Base-by-base conservation (phyloP, 2,888 invertebrate genomes). In the Cactoblastis cactorum region DNA sequence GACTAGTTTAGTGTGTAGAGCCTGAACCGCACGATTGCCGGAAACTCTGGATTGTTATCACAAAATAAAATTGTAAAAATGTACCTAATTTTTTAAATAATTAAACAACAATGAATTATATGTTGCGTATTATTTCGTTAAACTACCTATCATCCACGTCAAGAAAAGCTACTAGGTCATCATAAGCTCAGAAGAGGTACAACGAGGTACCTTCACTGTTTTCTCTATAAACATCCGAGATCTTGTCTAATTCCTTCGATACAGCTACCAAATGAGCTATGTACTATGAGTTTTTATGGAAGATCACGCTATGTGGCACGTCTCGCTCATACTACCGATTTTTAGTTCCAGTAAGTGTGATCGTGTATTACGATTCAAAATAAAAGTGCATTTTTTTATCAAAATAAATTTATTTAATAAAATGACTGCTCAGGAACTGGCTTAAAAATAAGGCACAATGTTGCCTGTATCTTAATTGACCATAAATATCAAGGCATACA, bases 1-100 rank as follows among this genome's bases (percentile, higher is more conserved):
- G 47, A 53, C 51, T 58, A 56, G 67, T 63, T 57, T 62, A 72
- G 64, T 69, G 59, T 65, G 58, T 67, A 67, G 71, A 77, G 74
- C 77, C 78, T 79, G 79, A 74, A 61, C 61, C 52, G 51, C 62
- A 61, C 63, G 74, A 70, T 71, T 67, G 69, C 66, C 58, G 67
- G 65, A 61, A 80, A 83, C 83, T 83, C 79, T 80, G 83, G 83
- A 84, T 82, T 84, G 80, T 78, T 75, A 69, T 74, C 67, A 73
- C 69, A 69, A 63, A 61, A 72, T 64, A 55, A 38, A 71, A 76
- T 70, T 83, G 83, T 83, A 84, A 74, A 84, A 82, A 82, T 81
- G 80, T 83, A 83, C 74, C 78, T 80, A 80, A 79, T 71, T 80
- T 79, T 78, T 77, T 76, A 77, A 77, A 73, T 74, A 79, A 80